Evolutionary conservation across 2,888 invertebrate species (phyloP).

Genomic region (Drosophila suboccidentalis): DNA sequence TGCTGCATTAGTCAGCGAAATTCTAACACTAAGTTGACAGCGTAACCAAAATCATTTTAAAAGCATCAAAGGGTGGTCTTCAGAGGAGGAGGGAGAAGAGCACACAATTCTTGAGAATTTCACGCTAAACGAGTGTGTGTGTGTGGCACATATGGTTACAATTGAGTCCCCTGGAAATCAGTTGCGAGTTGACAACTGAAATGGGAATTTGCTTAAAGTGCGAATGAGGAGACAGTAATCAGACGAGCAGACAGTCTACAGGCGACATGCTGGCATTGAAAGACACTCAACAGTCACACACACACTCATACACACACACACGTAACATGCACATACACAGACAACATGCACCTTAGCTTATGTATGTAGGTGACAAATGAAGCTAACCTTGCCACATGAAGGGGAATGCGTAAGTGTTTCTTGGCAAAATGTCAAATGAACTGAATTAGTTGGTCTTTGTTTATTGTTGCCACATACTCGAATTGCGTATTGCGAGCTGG

Average conservation of each 20-base stretch:
- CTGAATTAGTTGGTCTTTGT: constrained; percentile 29
- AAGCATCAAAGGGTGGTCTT: constrained; percentile 19
- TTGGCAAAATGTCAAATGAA: constrained; percentile 36
- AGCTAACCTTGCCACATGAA: constrained; percentile 48
- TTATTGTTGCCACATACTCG: constrained; percentile 21
- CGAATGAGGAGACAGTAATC: constrained; percentile 52
- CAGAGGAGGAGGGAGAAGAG: background rate
- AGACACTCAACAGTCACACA: constrained; percentile 28
- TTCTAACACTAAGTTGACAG: constrained; percentile 59
- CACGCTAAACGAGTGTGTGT: constrained; percentile 29
- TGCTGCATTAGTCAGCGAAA: constrained; percentile 46
- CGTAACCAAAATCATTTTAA: constrained; percentile 34
- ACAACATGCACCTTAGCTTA: constrained; percentile 30
- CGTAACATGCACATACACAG: background rate
- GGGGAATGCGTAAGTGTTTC: constrained; percentile 38
- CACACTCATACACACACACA: constrained; percentile 11
- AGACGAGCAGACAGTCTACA: constrained; percentile 4
- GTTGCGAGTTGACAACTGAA: constrained; percentile 48
- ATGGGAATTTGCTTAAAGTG: constrained; percentile 53
- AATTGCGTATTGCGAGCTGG: background rate
- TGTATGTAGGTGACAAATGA: constrained; percentile 15
- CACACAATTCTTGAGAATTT: constrained; percentile 53
- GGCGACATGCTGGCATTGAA: constrained; percentile 24
- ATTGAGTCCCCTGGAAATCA: constrained; percentile 52
- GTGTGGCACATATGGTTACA: constrained; percentile 49